These are phyloP conservation scores for Drosophila picticornis DNA, from an alignment of 2,888 invertebrate genomes.

Conservation along the genomic window DNA sequence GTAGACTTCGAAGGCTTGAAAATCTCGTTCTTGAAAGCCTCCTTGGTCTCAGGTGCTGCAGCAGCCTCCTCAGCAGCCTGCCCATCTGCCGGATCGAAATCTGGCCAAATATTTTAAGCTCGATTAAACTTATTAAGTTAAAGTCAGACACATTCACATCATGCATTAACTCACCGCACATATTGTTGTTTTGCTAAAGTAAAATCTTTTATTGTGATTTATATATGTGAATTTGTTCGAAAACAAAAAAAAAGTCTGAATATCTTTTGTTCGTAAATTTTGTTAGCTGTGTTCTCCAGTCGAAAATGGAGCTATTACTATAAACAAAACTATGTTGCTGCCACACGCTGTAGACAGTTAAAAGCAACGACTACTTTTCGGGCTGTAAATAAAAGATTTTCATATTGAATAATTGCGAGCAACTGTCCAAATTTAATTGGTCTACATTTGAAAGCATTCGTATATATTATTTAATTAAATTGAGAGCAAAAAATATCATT, in stretches of 20 bases:
- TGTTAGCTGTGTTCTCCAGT: slow-evolving; percentile 1
- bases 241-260: not conserved
- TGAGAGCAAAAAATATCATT: not conserved
- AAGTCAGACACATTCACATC: not conserved
- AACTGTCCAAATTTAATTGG: not conserved
- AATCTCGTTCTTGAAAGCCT: not conserved
- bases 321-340: not conserved
- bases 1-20: slow-evolving; percentile 3
- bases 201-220: not conserved
- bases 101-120: not conserved
- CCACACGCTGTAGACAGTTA: not conserved
- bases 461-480: not conserved
- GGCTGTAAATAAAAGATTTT: not conserved
- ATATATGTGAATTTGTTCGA: not conserved
- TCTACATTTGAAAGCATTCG: not conserved
- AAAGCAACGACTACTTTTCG: slow-evolving; percentile 10
- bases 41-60: not conserved
- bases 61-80: not conserved
- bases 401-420: not conserved
- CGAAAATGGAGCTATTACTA: slow-evolving; percentile 1
- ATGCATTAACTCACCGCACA: not conserved
- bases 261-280: slow-evolving; percentile 1
- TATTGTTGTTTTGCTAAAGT: not conserved
- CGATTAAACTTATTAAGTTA: not conserved
- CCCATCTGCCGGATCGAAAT: not conserved